These are phyloP conservation scores for Halocynthia aurantium DNA, from an alignment of 23 tunicate species.

Conservation along the genomic window DNA sequence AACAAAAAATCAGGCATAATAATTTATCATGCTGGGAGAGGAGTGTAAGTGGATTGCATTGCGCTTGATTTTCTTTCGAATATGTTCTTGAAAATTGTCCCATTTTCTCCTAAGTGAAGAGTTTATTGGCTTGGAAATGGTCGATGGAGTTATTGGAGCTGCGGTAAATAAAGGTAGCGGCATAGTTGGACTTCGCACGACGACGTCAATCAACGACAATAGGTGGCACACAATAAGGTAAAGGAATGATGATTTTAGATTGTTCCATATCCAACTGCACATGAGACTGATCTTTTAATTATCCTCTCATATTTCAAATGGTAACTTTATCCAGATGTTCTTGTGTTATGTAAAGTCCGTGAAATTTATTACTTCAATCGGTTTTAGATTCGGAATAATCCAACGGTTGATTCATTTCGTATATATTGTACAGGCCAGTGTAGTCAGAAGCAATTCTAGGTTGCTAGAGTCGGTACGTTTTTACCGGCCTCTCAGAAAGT, in stretches of 20 bases:
- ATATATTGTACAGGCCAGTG: no score
- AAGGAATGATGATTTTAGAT: neutral
- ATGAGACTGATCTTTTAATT: neutral
- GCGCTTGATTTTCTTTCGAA: neutral
- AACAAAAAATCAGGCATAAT: conserved; percentile 32
- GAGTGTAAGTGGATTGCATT: conserved; percentile 24
- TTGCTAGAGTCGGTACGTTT: no score
- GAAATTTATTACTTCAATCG: neutral
- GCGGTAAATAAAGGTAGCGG: conserved; percentile 52
- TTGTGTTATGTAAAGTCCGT: no score
- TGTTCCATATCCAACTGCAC: neutral
- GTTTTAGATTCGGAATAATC: neutral
- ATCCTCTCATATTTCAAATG: neutral
- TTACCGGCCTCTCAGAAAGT: no score
- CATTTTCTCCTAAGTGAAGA: conserved; percentile 22
- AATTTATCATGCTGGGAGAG: conserved; percentile 48
- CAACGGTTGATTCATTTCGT: neutral
- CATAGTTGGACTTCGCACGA: conserved; percentile 55
- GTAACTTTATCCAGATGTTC: neutral
- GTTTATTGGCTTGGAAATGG: conserved; percentile 60
- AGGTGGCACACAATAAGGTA: conserved; percentile 72
- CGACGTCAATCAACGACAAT: conserved; percentile 50
- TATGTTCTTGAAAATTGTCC: neutral
- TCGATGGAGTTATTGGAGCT: conserved; percentile 55
- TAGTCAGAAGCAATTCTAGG: no score